Conservation (phyloP, 2,888 invertebrate species). For the Dryadula phaetusa region DNA sequence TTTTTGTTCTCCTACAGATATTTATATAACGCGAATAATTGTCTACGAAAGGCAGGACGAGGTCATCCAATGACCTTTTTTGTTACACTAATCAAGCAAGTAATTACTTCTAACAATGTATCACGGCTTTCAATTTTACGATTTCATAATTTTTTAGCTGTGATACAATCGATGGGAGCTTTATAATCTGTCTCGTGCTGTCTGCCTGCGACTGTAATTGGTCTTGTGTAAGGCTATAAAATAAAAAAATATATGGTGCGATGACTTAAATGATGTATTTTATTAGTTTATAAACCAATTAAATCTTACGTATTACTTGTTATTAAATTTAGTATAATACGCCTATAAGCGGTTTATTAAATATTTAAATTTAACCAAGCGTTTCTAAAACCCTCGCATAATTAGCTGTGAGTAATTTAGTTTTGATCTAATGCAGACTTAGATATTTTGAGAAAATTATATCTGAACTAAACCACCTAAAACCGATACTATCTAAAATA, state of each 20-base stretch:
- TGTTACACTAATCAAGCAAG: constrained; percentile 46
- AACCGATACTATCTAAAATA: constrained; percentile 5
- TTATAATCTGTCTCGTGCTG: constrained; percentile 31
- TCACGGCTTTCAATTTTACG: constrained; percentile 42
- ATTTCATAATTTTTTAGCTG: constrained; percentile 39
- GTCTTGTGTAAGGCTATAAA: not conserved
- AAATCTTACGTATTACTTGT: not conserved
- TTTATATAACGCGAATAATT: constrained; percentile 34
- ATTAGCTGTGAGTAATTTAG: not conserved
- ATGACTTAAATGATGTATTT: constrained; percentile 5
- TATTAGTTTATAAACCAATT: not conserved
- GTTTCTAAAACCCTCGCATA: not conserved
- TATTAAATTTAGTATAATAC: not conserved
- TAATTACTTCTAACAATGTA: constrained; percentile 42
- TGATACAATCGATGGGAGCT: constrained; percentile 29
- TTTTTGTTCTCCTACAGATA: constrained; percentile 23
- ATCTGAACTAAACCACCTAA: not conserved
- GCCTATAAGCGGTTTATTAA: not conserved
- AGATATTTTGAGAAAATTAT: not conserved
- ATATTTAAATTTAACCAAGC: constrained; percentile 1
- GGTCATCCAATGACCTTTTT: constrained; percentile 45
- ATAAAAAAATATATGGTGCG: too few species aligned
- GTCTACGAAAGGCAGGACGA: constrained; percentile 39
- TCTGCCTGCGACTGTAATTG: not conserved
- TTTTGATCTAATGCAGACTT: not conserved